Conservation (phyloP, 53 echinoderm and acorn worm species). For the Zoroaster sp. region DNA sequence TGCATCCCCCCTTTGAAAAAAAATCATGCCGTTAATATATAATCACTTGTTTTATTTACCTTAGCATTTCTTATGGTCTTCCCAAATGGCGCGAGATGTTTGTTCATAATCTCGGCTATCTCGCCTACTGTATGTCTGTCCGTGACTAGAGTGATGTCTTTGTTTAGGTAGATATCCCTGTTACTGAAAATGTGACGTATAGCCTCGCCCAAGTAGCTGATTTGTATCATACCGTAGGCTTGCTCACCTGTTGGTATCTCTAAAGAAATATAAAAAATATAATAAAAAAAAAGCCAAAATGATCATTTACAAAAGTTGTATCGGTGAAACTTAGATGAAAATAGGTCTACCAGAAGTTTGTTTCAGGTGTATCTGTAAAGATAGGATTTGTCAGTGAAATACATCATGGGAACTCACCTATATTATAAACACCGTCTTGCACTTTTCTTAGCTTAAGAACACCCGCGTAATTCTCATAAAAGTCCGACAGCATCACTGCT, state of each 20-base stretch:
- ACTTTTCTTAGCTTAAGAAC: conserved; percentile 54
- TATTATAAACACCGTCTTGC: conserved; percentile 65
- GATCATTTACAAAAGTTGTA: no score
- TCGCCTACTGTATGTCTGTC: conserved; percentile 77
- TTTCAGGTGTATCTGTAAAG: no score
- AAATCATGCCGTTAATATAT: background rate
- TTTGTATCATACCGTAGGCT: conserved; percentile 66
- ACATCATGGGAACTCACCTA: no score
- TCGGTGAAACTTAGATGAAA: no score
- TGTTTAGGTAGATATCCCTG: conserved; percentile 59
- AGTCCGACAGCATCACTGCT: conserved; percentile 73
- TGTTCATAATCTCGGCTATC: conserved; percentile 72
- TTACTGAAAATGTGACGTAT: conserved; percentile 83
- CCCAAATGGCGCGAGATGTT: conserved; percentile 64
- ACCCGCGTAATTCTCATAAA: conserved; percentile 65
- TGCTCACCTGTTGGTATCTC: conserved; percentile 74
- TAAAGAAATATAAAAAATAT: no score
- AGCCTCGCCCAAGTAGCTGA: conserved; percentile 68
- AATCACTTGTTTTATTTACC: no score
- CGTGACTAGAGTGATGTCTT: conserved; percentile 64
- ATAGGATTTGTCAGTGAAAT: no score
- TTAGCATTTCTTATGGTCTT: conserved; percentile 60
- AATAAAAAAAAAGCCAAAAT: no score
- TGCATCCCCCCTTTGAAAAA: background rate
- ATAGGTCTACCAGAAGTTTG: no score